Base-by-base conservation (phyloP, 2,888 invertebrate species). In the Mythimna albipuncta region DNA sequence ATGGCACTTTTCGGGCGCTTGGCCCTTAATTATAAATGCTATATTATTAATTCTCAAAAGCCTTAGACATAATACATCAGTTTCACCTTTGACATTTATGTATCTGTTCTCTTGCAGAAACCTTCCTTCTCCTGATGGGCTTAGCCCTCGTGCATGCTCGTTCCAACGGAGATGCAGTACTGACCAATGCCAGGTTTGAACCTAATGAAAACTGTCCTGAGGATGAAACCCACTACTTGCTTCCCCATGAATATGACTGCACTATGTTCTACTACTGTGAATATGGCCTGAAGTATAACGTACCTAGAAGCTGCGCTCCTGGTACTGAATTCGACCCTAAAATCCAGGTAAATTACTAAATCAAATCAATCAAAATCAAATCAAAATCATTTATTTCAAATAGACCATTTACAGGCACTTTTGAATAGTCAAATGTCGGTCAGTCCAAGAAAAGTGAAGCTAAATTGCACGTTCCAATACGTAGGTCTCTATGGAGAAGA, bases 161-260 rank as follows among this genome's bases (percentile, higher is more conserved):
- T 7, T 88, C 90, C 2, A 67, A 16, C 9, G 54, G 63, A 13
- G 74, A 73, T 0, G n/a, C 5, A 6, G 54, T n/a, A 0, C 10
- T 4, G 5, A 6, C 10, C 13, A 72, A 63, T 0, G 95, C 96
- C 80, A 41, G 38, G n/a, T 97, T 96, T 91, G 97, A 84, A 96
- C 96, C 96, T 89, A 92, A 98, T 68, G 97, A 97, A 75, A 90
- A 97, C 86, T 98, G 79, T 96, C 98, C 80, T 0, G 54, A 87
- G 96, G 95, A 91, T 91, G 97, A 97, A 97, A 97, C 86, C 81
- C 93, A 93, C 62, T 81, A 76, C 62, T 84, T 94, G 0, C 70
- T 94, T 0, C 91, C 91, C 3, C 94, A 95, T 78, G 95, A 95
- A 58, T 91, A 89, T 16, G 92, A 94, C 75, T 95, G 95, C 84